These are phyloP conservation scores for Motacilla alba DNA, from an alignment of 2,113 vertebrate species.

Conservation along the genomic window DNA sequence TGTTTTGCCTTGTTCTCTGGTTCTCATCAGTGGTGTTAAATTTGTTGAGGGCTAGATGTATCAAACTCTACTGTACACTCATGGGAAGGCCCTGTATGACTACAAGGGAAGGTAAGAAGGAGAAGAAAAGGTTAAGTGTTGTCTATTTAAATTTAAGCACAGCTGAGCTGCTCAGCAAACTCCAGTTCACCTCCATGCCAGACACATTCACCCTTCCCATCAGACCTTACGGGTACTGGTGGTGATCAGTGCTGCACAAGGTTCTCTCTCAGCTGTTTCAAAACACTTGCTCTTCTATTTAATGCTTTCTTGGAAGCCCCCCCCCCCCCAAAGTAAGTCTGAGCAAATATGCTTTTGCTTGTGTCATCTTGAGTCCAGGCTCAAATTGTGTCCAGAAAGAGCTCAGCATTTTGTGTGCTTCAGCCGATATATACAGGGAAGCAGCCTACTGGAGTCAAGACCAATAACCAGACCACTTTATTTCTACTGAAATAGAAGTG, in stretches of 20 bases:
- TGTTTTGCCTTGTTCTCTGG: background rate
- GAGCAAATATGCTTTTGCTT: background rate
- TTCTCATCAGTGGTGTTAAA: background rate
- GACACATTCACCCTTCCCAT: background rate
- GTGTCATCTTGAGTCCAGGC: background rate
- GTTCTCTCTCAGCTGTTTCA: background rate
- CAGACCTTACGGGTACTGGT: background rate
- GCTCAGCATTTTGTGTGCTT: background rate
- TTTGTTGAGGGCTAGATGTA: background rate
- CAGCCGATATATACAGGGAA: background rate
- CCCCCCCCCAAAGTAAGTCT: background rate
- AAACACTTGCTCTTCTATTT: background rate
- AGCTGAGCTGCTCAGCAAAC: background rate
- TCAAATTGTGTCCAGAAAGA: background rate
- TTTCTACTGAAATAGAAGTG: constrained; percentile 17
- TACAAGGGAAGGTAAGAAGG: background rate
- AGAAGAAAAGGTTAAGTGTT: background rate
- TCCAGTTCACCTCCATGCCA: background rate
- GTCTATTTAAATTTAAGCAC: background rate
- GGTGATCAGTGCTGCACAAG: background rate
- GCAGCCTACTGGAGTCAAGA: background rate
- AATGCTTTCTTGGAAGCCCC: background rate
- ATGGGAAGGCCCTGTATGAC: background rate
- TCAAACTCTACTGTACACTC: background rate
- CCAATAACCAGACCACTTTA: background rate